phyloP scores from a whole-genome alignment of 1,140 invertebrate species.

The Triops longicaudatus region DNA sequence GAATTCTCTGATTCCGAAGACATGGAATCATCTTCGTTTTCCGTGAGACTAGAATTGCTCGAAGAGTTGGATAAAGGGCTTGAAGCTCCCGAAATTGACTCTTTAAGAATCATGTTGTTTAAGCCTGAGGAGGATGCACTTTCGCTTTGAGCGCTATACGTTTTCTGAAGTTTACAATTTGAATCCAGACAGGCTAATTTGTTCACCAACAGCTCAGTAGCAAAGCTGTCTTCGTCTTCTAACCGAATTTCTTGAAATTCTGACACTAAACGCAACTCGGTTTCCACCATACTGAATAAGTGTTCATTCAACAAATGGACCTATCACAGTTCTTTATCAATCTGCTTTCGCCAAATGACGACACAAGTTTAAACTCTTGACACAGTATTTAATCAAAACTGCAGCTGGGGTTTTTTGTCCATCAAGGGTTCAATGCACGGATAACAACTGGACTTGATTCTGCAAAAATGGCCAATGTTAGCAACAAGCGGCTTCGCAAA shows the following conservation, averaged over 20 bases:
- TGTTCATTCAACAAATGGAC: neutral
- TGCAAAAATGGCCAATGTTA: neutral
- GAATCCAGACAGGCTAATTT: neutral
- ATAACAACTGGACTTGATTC: conserved; percentile 8
- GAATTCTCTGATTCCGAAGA: neutral
- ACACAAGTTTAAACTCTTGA: neutral
- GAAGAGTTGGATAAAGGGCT: neutral
- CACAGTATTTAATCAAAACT: neutral
- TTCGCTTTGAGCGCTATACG: neutral
- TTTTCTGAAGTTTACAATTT: neutral
- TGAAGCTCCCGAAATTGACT: neutral
- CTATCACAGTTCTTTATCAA: neutral
- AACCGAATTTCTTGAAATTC: neutral
- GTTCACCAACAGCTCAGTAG: neutral
- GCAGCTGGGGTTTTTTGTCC: neutral
- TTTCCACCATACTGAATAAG: neutral
- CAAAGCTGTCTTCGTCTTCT: neutral
- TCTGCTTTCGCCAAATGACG: neutral
- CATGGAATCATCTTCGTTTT: neutral
- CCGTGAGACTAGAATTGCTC: neutral
- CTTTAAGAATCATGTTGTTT: neutral
- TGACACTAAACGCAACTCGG: conserved; percentile 8
- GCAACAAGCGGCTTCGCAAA: neutral
- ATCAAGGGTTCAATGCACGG: neutral
- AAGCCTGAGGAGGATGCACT: neutral